Base-by-base conservation (phyloP, 1,140 invertebrate species). In the Cotesia typhae region DNA sequence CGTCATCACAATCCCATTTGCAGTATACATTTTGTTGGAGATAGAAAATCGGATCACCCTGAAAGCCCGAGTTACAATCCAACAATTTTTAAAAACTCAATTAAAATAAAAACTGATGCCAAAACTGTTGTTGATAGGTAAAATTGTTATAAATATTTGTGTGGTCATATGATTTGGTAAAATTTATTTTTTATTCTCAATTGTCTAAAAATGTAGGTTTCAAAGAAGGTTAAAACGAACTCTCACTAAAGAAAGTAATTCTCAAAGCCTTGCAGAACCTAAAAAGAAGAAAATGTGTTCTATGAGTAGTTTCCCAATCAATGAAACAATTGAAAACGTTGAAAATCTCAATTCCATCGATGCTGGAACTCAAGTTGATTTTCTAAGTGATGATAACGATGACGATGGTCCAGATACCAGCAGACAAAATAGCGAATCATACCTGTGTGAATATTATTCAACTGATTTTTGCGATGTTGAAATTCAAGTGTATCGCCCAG, bases 1-100 rank as follows among this genome's bases (percentile, higher is more conserved):
- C 52, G 52, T 17, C 52, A 55, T 55, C 52, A 55, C 7, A 63
- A n/a, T n/a, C 60, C 2, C 4, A 64, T 64, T 28, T 64, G 61
- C 28, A 64, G 61, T 3, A 17, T 36, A 2, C 61, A 64, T 64
- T 64, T 64, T 35, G 61, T 64, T 64, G 61, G 61, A 4, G 37
- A 64, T 64, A 36, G 36, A 12, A 36, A 64, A 35, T 64, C 28
- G 61, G 61, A 64, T 28, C 28, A 64, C 37, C 61, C 61, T 12
- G 37, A 12, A 37, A 64, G 61, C 28, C 14, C 61, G 37, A 64
- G 61, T 37, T 64, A 64, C 37, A 64, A 64, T 6, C 61, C 61
- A 64, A 64, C 61, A 28, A 64, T 64, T 28, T 64, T 64, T 64
- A 37, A 60, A 9, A 60, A 20, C 28, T 60, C 7, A 9, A 20